A percentile compares a stretch with the other conserved stretches of the same genome.
Conservation (phyloP, 1,140 invertebrate genomes). For the Penaeus japonicus region DNA sequence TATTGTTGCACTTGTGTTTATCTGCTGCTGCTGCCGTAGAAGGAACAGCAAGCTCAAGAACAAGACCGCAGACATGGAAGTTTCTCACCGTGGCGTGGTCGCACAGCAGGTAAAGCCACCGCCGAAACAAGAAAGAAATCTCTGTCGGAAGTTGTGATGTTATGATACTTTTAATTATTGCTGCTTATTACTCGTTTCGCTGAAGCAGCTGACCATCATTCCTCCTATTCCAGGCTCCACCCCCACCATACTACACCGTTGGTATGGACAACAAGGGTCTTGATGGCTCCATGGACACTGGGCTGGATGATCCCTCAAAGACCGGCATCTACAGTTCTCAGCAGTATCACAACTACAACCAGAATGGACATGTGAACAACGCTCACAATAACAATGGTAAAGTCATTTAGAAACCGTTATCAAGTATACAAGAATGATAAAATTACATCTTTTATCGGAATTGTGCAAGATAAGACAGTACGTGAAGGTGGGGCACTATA, state of each 20-base stretch:
- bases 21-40: conserved; percentile 86
- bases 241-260: conserved; percentile 83
- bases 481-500: neutral
- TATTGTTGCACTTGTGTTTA: conserved; percentile 77
- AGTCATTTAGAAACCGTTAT: neutral
- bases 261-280: conserved; percentile 83
- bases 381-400: conserved; percentile 48
- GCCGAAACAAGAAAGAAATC: too few relatives aligned
- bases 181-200: conserved; percentile 75
- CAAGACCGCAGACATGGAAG: conserved; percentile 70
- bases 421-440: neutral
- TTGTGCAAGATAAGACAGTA: too few relatives aligned
- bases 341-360: conserved; percentile 47
- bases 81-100: conserved; percentile 58
- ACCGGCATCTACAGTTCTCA: conserved; percentile 70
- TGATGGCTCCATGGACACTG: conserved; percentile 63
- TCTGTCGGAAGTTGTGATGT: too few relatives aligned
- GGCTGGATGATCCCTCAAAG: conserved; percentile 80
- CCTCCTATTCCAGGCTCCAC: conserved; percentile 66
- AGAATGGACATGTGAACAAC: conserved; percentile 42
- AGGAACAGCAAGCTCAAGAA: conserved; percentile 81
- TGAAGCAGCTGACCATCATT: neutral
- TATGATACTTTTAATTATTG: too few relatives aligned
- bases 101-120: conserved; percentile 40
- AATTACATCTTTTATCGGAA: neutral